Percentiles rank a stretch among this genome's conserved stretches.
These are phyloP conservation scores for Mugil cephalus DNA, from an alignment of 2,113 vertebrate genomes.

Conservation along the genomic window DNA sequence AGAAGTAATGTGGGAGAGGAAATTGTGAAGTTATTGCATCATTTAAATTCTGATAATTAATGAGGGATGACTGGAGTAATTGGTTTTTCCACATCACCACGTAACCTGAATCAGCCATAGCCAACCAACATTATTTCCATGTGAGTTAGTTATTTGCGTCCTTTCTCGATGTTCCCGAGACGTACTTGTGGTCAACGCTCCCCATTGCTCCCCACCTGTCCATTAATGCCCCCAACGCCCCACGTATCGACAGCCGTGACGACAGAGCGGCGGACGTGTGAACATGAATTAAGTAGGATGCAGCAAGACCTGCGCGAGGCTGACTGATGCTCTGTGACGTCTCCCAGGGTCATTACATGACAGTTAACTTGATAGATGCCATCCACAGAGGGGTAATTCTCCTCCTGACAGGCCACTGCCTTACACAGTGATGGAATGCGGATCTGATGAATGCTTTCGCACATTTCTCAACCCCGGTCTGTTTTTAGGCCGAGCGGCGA, in stretches of 20 bases:
- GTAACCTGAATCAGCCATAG: constrained; percentile 37
- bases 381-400: constrained; percentile 76
- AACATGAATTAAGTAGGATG: constrained; percentile 73
- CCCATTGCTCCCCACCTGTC: constrained; percentile 45
- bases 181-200: constrained; percentile 28
- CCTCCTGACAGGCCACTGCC: constrained; percentile 55
- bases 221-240: constrained; percentile 18
- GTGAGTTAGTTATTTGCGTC: constrained; percentile 29
- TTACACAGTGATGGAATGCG: constrained; percentile 67
- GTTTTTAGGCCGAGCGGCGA: constrained; percentile 65
- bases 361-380: constrained; percentile 76
- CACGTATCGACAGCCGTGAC: constrained; percentile 41
- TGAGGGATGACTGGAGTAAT: constrained; percentile 42
- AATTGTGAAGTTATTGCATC: constrained; percentile 19
- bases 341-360: constrained; percentile 78
- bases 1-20: not conserved
- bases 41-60: constrained; percentile 45
- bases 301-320: constrained; percentile 25
- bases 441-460: constrained; percentile 66
- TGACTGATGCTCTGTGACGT: constrained; percentile 70
- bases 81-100: constrained; percentile 51
- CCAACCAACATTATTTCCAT: constrained; percentile 25
- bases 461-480: constrained; percentile 49
- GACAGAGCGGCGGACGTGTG: constrained; percentile 46
- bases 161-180: not conserved